Evolutionary conservation across 2,113 vertebrate genomes (phyloP).

Genomic region (Sylvia atricapilla): DNA sequence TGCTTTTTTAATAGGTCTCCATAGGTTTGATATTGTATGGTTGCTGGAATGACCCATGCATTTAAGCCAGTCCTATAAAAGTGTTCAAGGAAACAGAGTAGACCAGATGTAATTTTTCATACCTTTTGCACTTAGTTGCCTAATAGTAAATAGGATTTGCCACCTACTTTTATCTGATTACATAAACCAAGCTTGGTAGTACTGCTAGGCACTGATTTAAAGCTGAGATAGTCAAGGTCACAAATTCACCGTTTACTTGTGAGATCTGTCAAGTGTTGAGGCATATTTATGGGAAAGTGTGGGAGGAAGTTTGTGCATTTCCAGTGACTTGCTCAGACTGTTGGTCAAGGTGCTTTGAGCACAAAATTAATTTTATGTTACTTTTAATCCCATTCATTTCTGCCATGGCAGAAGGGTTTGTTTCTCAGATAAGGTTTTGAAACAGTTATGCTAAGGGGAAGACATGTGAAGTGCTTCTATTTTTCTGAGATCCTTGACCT

Average conservation of each 20-base stretch:
- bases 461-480: background rate
- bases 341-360: background rate
- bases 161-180: slow-evolving; percentile 34
- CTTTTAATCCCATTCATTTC: slow-evolving; percentile 8
- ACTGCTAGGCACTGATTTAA: slow-evolving; percentile 45
- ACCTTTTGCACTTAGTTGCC: background rate
- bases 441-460: background rate
- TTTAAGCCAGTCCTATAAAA: slow-evolving; percentile 7
- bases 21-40: background rate
- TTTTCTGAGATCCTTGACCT: background rate
- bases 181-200: background rate
- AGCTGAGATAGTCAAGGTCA: slow-evolving; percentile 39
- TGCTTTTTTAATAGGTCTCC: background rate
- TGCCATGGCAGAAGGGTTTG: background rate
- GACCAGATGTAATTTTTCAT: slow-evolving; percentile 15
- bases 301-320: slow-evolving; percentile 18
- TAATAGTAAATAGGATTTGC: slow-evolving; percentile 30
- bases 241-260: slow-evolving; percentile 10
- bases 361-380: slow-evolving; percentile 21
- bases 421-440: slow-evolving; percentile 31
- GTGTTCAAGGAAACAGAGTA: background rate
- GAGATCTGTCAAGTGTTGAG: background rate
- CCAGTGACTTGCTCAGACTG: background rate
- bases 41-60: background rate
- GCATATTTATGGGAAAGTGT: slow-evolving; percentile 36